A percentile compares a stretch with the other conserved stretches of the same genome.
Evolutionary conservation across 2,113 vertebrate species (phyloP).

Genomic region (Elanoides forficatus): DNA sequence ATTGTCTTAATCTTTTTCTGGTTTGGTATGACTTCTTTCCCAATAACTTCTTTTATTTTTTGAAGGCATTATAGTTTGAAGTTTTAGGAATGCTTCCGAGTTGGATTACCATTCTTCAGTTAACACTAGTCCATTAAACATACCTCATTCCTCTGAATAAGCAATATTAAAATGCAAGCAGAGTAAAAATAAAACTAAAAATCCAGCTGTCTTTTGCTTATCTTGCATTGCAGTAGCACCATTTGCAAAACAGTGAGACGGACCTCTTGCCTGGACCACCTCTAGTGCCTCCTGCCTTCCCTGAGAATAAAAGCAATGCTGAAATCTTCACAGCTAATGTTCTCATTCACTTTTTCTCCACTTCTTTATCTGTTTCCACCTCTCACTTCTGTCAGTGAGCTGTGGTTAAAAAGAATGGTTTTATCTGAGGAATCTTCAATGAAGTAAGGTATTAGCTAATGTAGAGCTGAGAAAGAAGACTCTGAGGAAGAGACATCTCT

Average conservation of each 20-base stretch:
- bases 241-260: neutral
- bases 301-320: neutral
- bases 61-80: neutral
- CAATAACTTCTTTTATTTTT: neutral
- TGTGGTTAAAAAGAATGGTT: neutral
- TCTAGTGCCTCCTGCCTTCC: neutral
- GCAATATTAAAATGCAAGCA: neutral
- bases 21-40: neutral
- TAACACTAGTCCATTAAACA: neutral
- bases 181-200: neutral
- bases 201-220: neutral
- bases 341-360: neutral
- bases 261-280: neutral
- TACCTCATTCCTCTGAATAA: neutral
- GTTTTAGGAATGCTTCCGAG: neutral
- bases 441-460: neutral
- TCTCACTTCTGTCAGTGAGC: neutral
- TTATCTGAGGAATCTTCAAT: neutral
- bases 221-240: neutral
- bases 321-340: neutral
- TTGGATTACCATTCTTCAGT: neutral
- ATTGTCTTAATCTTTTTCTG: neutral
- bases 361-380: neutral
- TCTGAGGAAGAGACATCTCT: neutral
- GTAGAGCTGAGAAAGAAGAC: neutral